phyloP scores from a whole-genome alignment of 2,113 vertebrate genomes.

The Prionailurus viverrinus region DNA sequence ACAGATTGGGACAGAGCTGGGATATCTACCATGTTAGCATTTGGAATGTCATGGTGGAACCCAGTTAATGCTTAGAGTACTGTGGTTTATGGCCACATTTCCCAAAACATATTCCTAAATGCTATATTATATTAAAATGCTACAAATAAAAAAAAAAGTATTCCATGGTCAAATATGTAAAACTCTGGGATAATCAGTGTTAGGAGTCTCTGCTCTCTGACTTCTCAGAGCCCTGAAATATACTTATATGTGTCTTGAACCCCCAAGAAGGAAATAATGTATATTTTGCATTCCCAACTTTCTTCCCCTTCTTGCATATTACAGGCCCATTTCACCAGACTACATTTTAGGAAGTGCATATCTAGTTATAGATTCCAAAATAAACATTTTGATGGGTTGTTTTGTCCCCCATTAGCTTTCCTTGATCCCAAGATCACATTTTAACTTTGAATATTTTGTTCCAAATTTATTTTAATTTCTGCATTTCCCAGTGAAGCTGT shows the following conservation, averaged over 20 bases:
- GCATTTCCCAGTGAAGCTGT: neutral
- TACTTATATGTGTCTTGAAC: neutral
- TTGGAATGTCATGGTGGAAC: neutral
- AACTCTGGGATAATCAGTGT: neutral
- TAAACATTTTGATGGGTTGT: neutral
- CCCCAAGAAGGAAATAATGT: neutral
- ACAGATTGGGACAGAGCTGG: neutral
- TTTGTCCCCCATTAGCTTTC: slow-evolving; percentile 1
- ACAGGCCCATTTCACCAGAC: neutral
- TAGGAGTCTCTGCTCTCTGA: neutral
- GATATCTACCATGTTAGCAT: neutral
- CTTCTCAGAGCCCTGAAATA: neutral
- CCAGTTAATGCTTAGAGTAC: neutral
- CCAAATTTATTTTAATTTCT: neutral
- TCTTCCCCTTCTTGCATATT: neutral
- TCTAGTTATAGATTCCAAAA: neutral
- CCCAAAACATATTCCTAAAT: neutral
- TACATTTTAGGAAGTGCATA: neutral
- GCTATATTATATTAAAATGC: neutral
- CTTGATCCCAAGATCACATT: neutral
- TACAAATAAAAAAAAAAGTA: neutral
- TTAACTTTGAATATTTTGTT: slow-evolving; percentile 14
- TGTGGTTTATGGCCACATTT: neutral
- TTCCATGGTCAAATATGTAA: neutral
- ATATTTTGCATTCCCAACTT: neutral